A percentile compares a stretch with the other conserved stretches of the same genome.
Evolutionary conservation across 2,888 invertebrate genomes (phyloP).

Genomic region (Dione vanillae): DNA sequence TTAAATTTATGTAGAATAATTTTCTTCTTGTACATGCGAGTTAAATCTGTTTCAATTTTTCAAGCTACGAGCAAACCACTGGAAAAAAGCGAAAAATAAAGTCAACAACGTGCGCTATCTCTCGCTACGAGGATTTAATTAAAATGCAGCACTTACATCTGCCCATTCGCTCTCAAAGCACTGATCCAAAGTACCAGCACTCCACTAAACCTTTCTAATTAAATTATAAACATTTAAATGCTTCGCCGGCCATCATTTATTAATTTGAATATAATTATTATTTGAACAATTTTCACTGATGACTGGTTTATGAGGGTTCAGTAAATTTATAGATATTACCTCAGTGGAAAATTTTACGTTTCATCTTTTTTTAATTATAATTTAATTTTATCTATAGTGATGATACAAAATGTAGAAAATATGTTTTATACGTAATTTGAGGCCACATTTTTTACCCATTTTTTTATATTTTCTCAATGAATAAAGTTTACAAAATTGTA

Average conservation of each 20-base stretch:
- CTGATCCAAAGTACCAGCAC: slow-evolving; percentile 31
- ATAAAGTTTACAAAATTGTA: no score
- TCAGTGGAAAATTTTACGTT: slow-evolving; percentile 1
- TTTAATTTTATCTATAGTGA: no score
- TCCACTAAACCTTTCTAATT: slow-evolving; percentile 56
- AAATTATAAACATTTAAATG: slow-evolving; percentile 61
- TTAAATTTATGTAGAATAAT: slow-evolving; percentile 58
- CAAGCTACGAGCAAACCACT: slow-evolving; percentile 53
- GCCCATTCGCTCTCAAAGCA: slow-evolving; percentile 45
- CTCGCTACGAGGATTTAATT: slow-evolving; percentile 68
- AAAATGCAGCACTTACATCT: slow-evolving; percentile 64
- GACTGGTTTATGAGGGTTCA: slow-evolving; percentile 30
- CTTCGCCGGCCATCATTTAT: slow-evolving; percentile 47
- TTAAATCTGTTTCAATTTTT: slow-evolving; percentile 59
- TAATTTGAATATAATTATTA: slow-evolving; percentile 50
- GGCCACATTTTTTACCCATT: no score
- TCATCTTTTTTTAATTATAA: neutral
- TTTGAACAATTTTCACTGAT: slow-evolving; percentile 52
- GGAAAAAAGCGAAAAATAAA: slow-evolving; percentile 54
- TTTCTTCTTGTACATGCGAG: slow-evolving; percentile 46
- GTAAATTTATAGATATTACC: slow-evolving; percentile 3
- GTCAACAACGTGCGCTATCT: slow-evolving; percentile 54
- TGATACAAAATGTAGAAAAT: no score
- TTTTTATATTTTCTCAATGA: no score
- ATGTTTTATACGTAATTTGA: no score